phyloP scores from a whole-genome alignment of 2,888 invertebrate genomes.

The Cantharis lateralis region DNA sequence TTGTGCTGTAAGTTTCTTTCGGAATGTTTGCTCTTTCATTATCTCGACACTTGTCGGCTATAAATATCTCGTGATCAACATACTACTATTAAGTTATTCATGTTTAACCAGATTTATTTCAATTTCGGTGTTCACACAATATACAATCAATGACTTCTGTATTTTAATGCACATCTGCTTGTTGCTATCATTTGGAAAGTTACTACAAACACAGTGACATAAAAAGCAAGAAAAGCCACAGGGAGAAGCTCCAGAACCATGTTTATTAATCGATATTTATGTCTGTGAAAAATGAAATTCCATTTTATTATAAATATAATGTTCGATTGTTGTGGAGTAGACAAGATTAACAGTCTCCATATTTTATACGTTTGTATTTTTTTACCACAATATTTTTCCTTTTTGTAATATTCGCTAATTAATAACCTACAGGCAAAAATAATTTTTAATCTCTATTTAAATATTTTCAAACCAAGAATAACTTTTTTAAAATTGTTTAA shows the following conservation, averaged over 20 bases:
- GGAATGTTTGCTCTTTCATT: background rate
- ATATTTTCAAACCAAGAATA: background rate
- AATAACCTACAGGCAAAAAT: background rate
- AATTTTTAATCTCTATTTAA: background rate
- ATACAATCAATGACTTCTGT: background rate
- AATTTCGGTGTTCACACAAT: background rate
- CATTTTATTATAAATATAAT: background rate
- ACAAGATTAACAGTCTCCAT: background rate
- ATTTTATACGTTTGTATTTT: background rate
- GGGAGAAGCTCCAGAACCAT: background rate
- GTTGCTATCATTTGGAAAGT: background rate
- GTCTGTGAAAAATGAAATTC: background rate
- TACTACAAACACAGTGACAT: background rate
- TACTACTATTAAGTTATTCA: background rate
- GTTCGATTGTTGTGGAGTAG: background rate
- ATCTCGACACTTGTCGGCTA: background rate
- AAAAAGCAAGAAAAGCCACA: background rate
- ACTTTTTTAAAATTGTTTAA: background rate
- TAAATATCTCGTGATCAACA: background rate
- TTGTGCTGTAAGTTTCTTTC: background rate
- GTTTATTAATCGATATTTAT: background rate
- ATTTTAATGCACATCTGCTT: background rate
- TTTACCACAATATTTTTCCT: background rate
- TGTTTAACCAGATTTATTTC: background rate
- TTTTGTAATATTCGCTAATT: background rate